Evolutionary conservation across 2,888 invertebrate genomes (phyloP), one percentile per base, ranked within the genome.

Genomic region (Xestoiulus laeticollis): DNA sequence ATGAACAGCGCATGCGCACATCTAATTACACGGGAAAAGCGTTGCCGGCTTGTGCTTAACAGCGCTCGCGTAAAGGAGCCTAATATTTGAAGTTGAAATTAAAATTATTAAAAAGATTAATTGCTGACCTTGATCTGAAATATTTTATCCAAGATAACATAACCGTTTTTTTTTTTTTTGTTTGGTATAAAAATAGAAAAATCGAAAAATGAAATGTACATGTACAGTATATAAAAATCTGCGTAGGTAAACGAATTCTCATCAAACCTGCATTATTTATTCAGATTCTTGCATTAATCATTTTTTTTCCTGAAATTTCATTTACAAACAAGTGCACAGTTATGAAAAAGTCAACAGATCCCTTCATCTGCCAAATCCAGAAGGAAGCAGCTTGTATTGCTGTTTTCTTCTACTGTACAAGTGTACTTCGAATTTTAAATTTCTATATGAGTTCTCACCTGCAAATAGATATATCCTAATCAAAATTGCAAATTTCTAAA

Each of bases 321-420:
- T 26, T 19, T 3, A 1, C 26, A 26, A 10, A 6, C 2, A 48
- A 68, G 26, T 8, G 68, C n/a, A 19, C 16, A 26, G 68, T 68
- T 68, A 26, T 26, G 68, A 8, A n/a, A 68, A 68, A 68, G 68
- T 68, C 68, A 68, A 68, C 68, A 68, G 68, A 68, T 68, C 68
- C 68, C 5, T 68, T 68, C 68, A 68, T 26, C 68, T 68, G 68
- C 68, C 68, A 68, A 68, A 22, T 68, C 26, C 68, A 68, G 68
- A 8, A 2, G 68, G 68, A 68, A 22, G 26, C 68, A 19, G 26
- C 68, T 0, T 26, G 68, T 19, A 2, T 10, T 68, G 22, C 22
- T n/a, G 53, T 10, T 68, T 68, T 68, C 68, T 68, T 68, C 26
- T 59, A 6, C n/a, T n/a, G n/a, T n/a, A n/a, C n/a, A n/a, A n/a